A percentile compares a stretch with the other conserved stretches of the same genome.
Evolutionary conservation across 2,113 vertebrate genomes (phyloP).

Genomic region (Mus pahari): DNA sequence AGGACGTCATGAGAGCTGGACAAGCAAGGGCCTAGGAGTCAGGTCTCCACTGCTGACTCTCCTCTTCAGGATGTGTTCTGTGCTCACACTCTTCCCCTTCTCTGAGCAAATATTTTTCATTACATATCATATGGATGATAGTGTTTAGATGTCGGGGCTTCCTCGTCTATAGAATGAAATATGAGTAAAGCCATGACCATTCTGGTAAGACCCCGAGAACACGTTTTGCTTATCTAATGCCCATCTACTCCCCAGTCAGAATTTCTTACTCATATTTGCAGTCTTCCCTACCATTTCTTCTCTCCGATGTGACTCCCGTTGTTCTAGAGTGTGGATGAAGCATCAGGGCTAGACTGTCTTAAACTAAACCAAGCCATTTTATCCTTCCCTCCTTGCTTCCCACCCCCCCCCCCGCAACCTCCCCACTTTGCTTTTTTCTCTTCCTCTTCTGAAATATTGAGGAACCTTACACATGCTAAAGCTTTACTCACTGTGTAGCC

Average conservation of each 20-base stretch:
- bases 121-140: background rate
- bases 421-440: background rate
- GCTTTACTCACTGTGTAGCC: background rate
- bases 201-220: background rate
- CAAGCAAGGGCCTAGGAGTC: background rate
- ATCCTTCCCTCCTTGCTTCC: too few species aligned
- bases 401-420: too few species aligned
- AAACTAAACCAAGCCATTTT: background rate
- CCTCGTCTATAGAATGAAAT: conserved; percentile 1
- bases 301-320: background rate
- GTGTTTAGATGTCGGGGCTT: background rate
- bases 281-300: background rate
- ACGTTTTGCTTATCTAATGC: background rate
- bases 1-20: background rate
- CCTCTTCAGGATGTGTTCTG: background rate
- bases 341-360: background rate
- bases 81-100: background rate
- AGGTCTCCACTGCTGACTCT: background rate
- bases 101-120: background rate
- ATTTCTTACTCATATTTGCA: background rate
- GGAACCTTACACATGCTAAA: background rate
- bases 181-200: background rate
- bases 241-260: background rate
- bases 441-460: background rate
- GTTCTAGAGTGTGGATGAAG: conserved; percentile 7